Conservation (phyloP, 2,113 vertebrate species). For the Fulica atra region DNA sequence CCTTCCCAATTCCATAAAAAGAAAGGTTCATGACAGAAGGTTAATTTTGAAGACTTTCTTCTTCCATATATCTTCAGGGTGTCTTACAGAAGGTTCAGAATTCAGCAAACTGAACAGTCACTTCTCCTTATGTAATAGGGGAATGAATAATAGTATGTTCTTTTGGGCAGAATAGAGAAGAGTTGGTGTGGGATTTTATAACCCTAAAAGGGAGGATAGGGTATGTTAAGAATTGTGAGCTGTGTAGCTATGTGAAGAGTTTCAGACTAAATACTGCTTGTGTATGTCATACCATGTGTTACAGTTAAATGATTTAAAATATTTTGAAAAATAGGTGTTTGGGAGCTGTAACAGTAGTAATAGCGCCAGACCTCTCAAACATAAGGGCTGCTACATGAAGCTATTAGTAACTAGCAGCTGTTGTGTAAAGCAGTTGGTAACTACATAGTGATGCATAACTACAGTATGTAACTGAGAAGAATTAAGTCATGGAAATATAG, state of each 20-base stretch:
- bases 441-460: neutral
- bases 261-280: neutral
- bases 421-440: neutral
- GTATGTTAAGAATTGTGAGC: neutral
- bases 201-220: accelerated
- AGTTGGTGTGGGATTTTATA: neutral
- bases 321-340: neutral
- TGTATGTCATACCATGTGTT: neutral
- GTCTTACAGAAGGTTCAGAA: neutral
- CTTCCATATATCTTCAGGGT: neutral
- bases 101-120: neutral
- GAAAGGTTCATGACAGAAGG: neutral
- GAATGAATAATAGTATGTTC: neutral
- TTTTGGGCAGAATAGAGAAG: neutral
- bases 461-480: neutral
- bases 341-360: neutral
- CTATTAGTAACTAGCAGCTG: neutral
- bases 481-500: neutral
- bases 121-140: neutral
- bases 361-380: neutral
- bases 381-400: neutral
- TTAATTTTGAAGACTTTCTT: neutral
- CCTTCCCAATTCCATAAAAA: neutral
- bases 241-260: neutral
- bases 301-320: neutral